Evolutionary conservation across 2,888 invertebrate species (phyloP).

Genomic region (Allacma fusca): DNA sequence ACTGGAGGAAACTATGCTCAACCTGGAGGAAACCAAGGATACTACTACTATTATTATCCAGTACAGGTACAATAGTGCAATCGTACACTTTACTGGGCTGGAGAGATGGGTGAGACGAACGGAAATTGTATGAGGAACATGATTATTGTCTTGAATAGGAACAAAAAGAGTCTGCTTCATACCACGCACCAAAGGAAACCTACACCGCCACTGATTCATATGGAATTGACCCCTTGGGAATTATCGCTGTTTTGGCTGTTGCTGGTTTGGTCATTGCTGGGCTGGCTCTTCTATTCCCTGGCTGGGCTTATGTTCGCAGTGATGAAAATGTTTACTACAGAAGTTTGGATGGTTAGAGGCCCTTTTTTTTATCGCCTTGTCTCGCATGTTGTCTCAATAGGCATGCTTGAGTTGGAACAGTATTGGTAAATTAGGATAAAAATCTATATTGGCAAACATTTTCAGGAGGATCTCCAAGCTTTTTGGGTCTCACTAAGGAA

Average conservation of each 20-base stretch:
- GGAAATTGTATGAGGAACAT: background rate
- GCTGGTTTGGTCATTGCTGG: constrained; percentile 62
- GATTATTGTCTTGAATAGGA: constrained; percentile 43
- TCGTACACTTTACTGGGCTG: too few species aligned
- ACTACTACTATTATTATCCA: constrained; percentile 62
- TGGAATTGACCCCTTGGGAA: constrained; percentile 61
- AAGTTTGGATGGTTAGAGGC: constrained; percentile 58
- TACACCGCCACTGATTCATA: constrained; percentile 61
- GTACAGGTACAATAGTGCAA: constrained; percentile 55
- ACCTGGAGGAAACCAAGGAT: constrained; percentile 55
- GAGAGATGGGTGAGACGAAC: too few species aligned
- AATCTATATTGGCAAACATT: background rate
- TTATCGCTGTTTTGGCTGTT: constrained; percentile 61
- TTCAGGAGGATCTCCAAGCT: constrained; percentile 55
- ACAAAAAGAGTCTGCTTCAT: constrained; percentile 59
- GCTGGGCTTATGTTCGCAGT: constrained; percentile 61
- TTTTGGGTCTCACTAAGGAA: constrained; percentile 61
- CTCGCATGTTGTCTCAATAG: background rate
- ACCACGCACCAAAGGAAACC: constrained; percentile 57
- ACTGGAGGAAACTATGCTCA: constrained; percentile 44
- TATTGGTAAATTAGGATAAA: background rate
- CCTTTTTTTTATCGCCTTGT: background rate
- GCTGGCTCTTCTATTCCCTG: constrained; percentile 61
- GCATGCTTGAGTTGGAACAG: background rate
- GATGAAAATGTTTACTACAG: constrained; percentile 62